These are phyloP conservation scores for Formica exsecta DNA, from an alignment of 1,140 invertebrate genomes.

Conservation along the genomic window DNA sequence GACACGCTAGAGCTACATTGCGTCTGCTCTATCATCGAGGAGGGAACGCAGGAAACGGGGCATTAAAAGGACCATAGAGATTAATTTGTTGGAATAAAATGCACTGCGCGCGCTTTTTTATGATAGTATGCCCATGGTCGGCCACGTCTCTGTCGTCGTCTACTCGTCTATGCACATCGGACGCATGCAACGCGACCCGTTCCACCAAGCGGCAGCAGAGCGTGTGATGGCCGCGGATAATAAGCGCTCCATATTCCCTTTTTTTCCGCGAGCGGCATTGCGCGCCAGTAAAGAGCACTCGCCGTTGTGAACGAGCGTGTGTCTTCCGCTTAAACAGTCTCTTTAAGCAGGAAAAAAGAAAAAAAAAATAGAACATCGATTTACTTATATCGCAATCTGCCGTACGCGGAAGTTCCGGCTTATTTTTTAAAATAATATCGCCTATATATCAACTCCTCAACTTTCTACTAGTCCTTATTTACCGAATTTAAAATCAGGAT, in stretches of 20 bases:
- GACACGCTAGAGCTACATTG: slow-evolving; percentile 32
- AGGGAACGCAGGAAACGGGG: slow-evolving; percentile 25
- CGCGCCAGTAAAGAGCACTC: slow-evolving; percentile 34
- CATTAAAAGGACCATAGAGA: slow-evolving; percentile 39
- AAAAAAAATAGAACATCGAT: slow-evolving; percentile 46
- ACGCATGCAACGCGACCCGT: slow-evolving; percentile 54
- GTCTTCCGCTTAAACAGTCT: slow-evolving; percentile 55
- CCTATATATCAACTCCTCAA: neutral
- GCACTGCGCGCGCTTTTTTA: neutral
- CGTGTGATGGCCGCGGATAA: slow-evolving; percentile 60
- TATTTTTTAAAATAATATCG: neutral
- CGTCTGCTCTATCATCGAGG: slow-evolving; percentile 26
- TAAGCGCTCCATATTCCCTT: slow-evolving; percentile 57
- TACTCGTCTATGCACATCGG: slow-evolving; percentile 39
- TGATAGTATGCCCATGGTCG: slow-evolving; percentile 1
- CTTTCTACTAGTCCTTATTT: neutral
- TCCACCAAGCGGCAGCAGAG: slow-evolving; percentile 55
- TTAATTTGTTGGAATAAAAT: slow-evolving; percentile 47
- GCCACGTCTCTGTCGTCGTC: slow-evolving; percentile 6
- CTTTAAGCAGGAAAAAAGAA: slow-evolving; percentile 20
- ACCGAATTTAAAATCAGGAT: neutral
- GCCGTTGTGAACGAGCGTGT: slow-evolving; percentile 42
- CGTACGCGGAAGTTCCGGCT: slow-evolving; percentile 25
- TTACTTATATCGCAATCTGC: slow-evolving; percentile 3
- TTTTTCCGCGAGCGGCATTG: slow-evolving; percentile 56